Evolutionary conservation across 2,113 vertebrate genomes (phyloP), one percentile per base, ranked within the genome.

Genomic region (Corythoichthys haematopterus): DNA sequence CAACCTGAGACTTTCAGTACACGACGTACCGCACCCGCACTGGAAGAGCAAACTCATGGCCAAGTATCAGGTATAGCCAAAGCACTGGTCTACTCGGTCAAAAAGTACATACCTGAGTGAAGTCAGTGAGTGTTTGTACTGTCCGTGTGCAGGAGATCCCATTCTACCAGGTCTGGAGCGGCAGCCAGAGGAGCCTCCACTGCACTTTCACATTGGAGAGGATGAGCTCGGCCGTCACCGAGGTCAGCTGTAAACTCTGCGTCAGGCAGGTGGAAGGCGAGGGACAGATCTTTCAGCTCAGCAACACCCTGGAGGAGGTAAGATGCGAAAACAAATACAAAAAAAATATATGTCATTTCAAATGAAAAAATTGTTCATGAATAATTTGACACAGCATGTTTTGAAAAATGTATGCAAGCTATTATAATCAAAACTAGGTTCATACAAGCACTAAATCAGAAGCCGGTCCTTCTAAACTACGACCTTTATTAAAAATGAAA

Each of bases 11-110:
- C 89, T 98, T 46, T 98, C 96, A 0, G 88, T 98, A 76, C 96
- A 98, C 0, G 95, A 97, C 2, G 87, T 97, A 40, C 85, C 94
- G 50, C 94, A 97, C 81, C 92, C 93, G 55, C 92, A 94, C 66
- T 98, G 96, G 96, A 97, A 94, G 84, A 98, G 95, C 91, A 98
- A 98, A 84, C 80, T 98, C 68, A 88, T 97, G 69, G 95, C 95
- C 59, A 97, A 97, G 76, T 98, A 97, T 76, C 96, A 98, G 95
- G 95, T 98, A 77, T 89, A 62, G 46, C 0, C n/a, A 55, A 10
- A 4, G 28, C 10, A 43, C 40, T 43, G 6, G 40, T 43, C 40
- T 43, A 8, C 40, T 43, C 6, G 40, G 9, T 43, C 40, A 43
- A 43, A 43, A 40, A 43, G 14, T 16, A 15, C 16, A 14, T 6